Conservation (phyloP, 2,113 vertebrate genomes). For the Burhinus bistriatus region DNA sequence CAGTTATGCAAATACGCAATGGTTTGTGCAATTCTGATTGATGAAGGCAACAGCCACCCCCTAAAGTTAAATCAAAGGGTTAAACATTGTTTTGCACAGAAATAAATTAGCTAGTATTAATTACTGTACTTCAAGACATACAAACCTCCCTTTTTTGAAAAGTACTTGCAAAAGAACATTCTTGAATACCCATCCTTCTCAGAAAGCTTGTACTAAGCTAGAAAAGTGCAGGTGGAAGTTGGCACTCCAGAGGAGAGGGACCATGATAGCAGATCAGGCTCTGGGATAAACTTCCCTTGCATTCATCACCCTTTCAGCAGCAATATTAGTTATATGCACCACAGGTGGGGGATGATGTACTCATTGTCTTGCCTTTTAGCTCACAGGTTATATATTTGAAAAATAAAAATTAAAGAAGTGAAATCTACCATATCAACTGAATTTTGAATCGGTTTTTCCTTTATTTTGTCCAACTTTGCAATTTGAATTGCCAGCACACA, state of each 20-base stretch:
- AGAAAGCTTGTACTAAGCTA: background rate
- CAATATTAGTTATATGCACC: background rate
- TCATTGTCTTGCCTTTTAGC: background rate
- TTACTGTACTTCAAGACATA: background rate
- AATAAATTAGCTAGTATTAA: background rate
- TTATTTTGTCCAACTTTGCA: background rate
- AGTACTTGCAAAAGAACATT: background rate
- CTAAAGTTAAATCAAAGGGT: background rate
- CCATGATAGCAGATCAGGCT: rapidly evolving
- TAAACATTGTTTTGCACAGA: background rate
- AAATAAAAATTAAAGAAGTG: background rate
- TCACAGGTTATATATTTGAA: background rate
- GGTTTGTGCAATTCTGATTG: background rate
- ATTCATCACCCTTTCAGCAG: background rate
- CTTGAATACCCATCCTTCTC: background rate
- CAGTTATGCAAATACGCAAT: background rate
- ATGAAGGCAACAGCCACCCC: background rate
- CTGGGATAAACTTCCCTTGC: background rate
- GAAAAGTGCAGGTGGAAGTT: background rate
- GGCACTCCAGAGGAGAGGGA: background rate
- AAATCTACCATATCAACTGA: background rate
- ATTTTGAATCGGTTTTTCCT: background rate
- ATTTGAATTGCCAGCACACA: background rate
- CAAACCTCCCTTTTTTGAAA: background rate
- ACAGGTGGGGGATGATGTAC: too few species aligned